These are phyloP conservation scores for Rhinichthys osculus DNA, from an alignment of 2,797 vertebrate genomes.

Conservation along the genomic window DNA sequence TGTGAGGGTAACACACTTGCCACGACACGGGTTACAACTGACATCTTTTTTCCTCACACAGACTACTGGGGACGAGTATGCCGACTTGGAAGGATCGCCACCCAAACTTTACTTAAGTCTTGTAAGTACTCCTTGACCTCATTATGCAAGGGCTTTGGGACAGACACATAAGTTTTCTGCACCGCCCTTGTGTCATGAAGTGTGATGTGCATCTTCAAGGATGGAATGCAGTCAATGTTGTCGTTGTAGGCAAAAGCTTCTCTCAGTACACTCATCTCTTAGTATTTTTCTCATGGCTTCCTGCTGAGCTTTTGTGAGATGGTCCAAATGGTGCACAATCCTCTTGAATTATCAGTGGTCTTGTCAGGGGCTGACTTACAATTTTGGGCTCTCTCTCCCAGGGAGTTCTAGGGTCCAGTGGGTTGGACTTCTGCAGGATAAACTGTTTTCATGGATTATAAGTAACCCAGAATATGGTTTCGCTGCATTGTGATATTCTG, in stretches of 20 bases:
- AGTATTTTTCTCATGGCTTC: not conserved
- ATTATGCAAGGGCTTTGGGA: conserved; percentile 52
- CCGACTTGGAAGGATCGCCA: conserved; percentile 36
- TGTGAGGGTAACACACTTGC: too few species aligned
- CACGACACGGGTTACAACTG: too few species aligned
- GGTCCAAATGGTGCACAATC: not conserved
- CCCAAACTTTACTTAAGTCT: conserved; percentile 57
- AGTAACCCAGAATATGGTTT: not conserved
- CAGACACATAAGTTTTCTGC: not conserved
- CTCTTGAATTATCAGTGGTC: not conserved
- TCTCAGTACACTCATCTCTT: conserved; percentile 31
- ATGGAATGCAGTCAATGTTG: not conserved
- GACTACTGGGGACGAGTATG: conserved; percentile 47
- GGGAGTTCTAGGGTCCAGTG: not conserved
- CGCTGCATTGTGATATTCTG: not conserved
- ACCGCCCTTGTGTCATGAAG: conserved; percentile 23
- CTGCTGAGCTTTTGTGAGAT: not conserved
- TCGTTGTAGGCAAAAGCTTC: conserved; percentile 44
- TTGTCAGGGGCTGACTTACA: not conserved
- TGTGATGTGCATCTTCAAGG: conserved; percentile 23
- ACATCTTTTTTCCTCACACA: conserved; percentile 22
- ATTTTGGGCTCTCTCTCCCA: not conserved
- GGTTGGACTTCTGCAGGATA: not conserved
- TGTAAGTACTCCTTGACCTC: conserved; percentile 53
- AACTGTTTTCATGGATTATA: not conserved